These are phyloP conservation scores for Raja brachyura DNA, from an alignment of 2,113 vertebrate genomes.

Conservation along the genomic window DNA sequence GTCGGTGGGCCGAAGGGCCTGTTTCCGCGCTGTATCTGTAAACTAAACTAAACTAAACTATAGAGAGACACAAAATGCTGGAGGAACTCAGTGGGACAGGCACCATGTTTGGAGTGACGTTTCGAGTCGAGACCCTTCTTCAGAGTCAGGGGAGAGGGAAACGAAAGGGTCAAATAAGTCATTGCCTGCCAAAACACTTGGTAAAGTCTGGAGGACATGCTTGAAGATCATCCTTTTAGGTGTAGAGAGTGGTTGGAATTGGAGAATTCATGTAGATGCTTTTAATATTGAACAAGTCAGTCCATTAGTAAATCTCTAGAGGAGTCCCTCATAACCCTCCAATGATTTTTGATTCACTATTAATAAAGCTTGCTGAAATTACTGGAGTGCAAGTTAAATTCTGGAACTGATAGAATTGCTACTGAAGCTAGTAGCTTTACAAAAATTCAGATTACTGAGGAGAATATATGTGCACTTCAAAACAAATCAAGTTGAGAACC, in stretches of 20 bases:
- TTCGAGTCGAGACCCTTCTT: no score
- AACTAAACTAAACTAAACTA: no score
- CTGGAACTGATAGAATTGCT: background rate
- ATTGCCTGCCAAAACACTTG: background rate
- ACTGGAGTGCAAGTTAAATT: background rate
- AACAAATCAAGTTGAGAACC: background rate
- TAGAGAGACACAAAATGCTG: no score
- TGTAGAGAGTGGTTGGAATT: background rate
- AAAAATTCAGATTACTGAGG: background rate
- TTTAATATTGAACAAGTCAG: background rate
- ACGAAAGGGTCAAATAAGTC: background rate
- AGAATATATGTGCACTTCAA: background rate
- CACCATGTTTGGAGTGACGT: no score
- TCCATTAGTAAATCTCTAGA: background rate
- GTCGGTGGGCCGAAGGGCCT: no score
- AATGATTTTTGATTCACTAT: background rate
- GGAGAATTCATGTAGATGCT: background rate
- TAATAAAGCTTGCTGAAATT: background rate
- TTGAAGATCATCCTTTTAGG: background rate
- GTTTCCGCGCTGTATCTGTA: no score
- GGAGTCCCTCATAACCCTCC: background rate
- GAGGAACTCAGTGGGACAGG: no score
- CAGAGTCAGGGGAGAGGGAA: no score
- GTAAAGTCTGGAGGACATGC: background rate
- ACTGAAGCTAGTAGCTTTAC: no score